These are phyloP conservation scores for Neoaliturus tenellus DNA, from an alignment of 2,888 invertebrate species.

Conservation along the genomic window DNA sequence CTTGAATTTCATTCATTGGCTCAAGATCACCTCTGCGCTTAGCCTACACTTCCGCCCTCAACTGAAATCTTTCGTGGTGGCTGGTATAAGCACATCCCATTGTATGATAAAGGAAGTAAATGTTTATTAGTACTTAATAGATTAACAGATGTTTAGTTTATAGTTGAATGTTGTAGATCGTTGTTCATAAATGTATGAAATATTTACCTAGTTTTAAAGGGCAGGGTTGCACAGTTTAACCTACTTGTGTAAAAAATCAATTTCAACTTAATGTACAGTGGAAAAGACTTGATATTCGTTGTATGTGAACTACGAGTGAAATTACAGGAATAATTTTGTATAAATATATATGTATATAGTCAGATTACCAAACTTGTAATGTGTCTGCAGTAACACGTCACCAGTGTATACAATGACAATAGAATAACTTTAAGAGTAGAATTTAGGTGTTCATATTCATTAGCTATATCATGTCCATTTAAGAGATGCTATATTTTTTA, in stretches of 20 bases:
- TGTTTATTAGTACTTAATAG: conserved; percentile 13
- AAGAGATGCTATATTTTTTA: not conserved
- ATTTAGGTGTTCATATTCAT: not conserved
- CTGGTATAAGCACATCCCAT: not conserved
- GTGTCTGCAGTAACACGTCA: not conserved
- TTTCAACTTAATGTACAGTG: not conserved
- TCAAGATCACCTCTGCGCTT: no score
- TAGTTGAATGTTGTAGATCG: not conserved
- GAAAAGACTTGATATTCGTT: not conserved
- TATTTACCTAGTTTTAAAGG: not conserved
- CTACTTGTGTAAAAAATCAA: conserved; percentile 10
- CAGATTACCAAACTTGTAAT: not conserved
- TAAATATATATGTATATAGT: conserved; percentile 10
- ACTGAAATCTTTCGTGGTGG: no score
- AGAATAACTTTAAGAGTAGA: not conserved
- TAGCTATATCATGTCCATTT: not conserved
- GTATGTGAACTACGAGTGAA: not conserved
- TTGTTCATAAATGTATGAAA: not conserved
- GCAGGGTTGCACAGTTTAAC: conserved; percentile 33
- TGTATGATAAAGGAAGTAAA: not conserved
- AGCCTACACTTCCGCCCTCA: no score
- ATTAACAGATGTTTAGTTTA: not conserved
- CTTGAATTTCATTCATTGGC: no score
- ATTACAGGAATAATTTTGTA: not conserved
- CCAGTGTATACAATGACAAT: conserved; percentile 15